Conservation (phyloP, 1,140 invertebrate genomes). For the Drosophila truncata region DNA sequence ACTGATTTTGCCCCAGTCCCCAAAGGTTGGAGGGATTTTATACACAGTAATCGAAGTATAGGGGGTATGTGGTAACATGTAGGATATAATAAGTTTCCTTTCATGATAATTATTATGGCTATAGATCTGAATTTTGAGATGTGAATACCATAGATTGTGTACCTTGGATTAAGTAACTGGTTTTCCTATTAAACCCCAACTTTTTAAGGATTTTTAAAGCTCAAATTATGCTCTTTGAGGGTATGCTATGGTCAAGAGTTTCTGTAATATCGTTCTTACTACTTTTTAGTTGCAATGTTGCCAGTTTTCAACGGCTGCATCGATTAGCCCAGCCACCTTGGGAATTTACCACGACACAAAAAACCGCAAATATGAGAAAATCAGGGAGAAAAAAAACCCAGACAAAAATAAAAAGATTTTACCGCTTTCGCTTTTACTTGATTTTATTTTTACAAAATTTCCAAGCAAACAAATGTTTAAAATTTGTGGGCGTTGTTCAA, state of each 20-base stretch:
- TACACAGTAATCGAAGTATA: neutral
- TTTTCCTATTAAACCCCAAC: neutral
- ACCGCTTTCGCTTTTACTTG: conserved; percentile 70
- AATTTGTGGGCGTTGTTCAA: conserved; percentile 70
- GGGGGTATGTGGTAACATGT: neutral
- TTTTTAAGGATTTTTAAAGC: neutral
- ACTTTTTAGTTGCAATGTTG: conserved; percentile 52
- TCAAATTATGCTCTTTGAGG: neutral
- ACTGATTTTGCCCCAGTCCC: conserved; percentile 41
- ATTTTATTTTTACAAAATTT: conserved; percentile 37
- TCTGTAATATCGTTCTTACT: conserved; percentile 5
- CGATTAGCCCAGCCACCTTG: conserved; percentile 71
- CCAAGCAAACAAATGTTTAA: conserved; percentile 63
- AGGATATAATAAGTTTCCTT: neutral
- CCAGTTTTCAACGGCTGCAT: conserved; percentile 69
- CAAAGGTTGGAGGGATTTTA: conserved; percentile 16
- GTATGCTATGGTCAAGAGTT: neutral
- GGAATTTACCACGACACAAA: conserved; percentile 47
- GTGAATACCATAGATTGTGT: neutral
- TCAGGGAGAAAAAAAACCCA: conserved; percentile 18
- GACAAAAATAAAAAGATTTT: conserved; percentile 17
- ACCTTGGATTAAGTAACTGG: neutral
- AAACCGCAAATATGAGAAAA: conserved; percentile 64
- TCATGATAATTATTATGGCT: neutral
- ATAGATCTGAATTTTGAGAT: neutral